Conservation (phyloP, 2,113 vertebrate species). For the Taxidea taxus region DNA sequence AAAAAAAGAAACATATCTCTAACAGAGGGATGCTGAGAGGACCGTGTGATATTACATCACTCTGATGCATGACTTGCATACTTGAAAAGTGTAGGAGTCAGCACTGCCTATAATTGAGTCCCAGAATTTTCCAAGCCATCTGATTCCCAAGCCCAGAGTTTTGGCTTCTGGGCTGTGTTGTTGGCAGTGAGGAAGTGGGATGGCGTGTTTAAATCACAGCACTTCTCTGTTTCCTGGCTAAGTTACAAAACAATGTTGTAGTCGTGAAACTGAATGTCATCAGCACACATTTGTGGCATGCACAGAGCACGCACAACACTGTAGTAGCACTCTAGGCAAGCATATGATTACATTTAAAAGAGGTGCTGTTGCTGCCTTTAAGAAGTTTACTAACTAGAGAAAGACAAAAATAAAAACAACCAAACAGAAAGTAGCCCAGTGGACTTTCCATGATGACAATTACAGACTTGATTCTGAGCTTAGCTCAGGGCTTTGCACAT, state of each 20-base stretch:
- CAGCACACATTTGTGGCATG: slow-evolving; percentile 32
- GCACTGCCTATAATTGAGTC: neutral
- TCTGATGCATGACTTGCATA: neutral
- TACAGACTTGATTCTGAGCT: neutral
- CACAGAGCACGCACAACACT: neutral
- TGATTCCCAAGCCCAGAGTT: slow-evolving; percentile 42
- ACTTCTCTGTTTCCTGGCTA: slow-evolving; percentile 69
- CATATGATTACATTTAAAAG: neutral
- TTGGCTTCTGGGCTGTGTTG: slow-evolving; percentile 60
- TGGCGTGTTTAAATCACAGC: slow-evolving; percentile 71
- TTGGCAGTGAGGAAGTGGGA: slow-evolving; percentile 56
- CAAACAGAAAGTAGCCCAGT: neutral
- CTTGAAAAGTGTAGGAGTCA: neutral
- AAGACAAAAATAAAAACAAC: neutral
- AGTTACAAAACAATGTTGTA: slow-evolving; percentile 70
- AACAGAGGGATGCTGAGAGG: neutral
- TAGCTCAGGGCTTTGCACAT: neutral
- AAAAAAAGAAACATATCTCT: neutral
- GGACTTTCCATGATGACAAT: neutral
- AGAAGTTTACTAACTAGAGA: slow-evolving; percentile 2
- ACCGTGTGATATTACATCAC: neutral
- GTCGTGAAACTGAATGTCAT: slow-evolving; percentile 56
- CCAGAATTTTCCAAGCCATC: slow-evolving; percentile 43
- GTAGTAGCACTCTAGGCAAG: neutral
- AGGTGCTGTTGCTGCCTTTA: neutral